These are phyloP conservation scores for Pagrus major DNA, from an alignment of 2,113 vertebrate genomes.

Conservation along the genomic window DNA sequence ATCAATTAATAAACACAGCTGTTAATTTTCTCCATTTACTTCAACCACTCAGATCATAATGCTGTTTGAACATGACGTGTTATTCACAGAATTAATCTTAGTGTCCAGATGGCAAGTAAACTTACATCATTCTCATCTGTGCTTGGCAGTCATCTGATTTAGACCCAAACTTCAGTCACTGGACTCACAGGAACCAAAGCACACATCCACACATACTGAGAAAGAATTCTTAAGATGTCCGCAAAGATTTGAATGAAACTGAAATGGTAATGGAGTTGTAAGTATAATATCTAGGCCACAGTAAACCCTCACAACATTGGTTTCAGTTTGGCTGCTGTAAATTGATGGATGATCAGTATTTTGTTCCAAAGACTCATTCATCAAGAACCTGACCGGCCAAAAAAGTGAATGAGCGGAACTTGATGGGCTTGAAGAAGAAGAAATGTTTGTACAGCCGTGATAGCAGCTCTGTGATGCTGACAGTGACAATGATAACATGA, in stretches of 20 bases:
- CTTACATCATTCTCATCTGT: not conserved
- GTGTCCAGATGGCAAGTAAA: slow-evolving; percentile 12
- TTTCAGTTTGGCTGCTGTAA: not conserved
- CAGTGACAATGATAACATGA: no score
- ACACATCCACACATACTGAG: not conserved
- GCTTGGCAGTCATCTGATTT: not conserved
- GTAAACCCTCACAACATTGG: not conserved
- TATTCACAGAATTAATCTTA: not conserved
- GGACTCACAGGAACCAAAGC: not conserved
- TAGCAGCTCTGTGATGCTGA: not conserved
- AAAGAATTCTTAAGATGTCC: not conserved
- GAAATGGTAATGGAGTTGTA: not conserved
- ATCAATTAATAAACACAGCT: slow-evolving; percentile 29
- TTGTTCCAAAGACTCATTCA: not conserved
- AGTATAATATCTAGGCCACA: not conserved
- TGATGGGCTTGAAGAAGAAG: not conserved
- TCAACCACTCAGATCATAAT: slow-evolving; percentile 20
- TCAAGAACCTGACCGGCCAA: not conserved
- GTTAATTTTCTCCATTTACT: slow-evolving; percentile 9
- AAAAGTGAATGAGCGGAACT: not conserved
- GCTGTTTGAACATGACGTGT: slow-evolving; percentile 9
- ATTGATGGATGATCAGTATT: not conserved
- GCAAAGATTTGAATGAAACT: not conserved
- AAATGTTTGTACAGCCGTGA: not conserved
- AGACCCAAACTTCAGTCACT: not conserved